These are phyloP conservation scores for Ondatra zibethicus DNA, from an alignment of 2,113 vertebrate genomes.

Conservation along the genomic window DNA sequence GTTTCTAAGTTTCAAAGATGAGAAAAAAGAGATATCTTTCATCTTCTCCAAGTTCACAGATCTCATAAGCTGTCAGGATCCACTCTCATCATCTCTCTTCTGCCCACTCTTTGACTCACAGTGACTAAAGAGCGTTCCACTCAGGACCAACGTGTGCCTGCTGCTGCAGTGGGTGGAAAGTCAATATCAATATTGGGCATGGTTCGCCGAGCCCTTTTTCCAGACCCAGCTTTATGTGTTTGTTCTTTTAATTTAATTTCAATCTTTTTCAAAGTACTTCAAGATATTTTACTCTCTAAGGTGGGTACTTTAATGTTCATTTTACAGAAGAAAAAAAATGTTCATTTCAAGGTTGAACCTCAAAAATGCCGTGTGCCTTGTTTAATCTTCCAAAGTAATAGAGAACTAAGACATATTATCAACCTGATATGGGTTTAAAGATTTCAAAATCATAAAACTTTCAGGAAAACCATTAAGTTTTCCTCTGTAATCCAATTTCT, in stretches of 20 bases:
- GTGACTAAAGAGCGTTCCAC: accelerated
- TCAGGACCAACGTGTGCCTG: not conserved
- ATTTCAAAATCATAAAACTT: not conserved
- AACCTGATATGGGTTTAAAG: not conserved
- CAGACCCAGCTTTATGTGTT: not conserved
- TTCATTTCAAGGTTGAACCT: not conserved
- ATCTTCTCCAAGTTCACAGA: not conserved
- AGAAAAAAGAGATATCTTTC: not conserved
- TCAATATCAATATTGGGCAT: not conserved
- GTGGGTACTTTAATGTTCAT: not conserved
- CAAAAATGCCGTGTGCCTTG: not conserved
- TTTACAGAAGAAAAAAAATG: not conserved
- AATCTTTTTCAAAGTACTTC: not conserved
- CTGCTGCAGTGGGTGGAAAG: not conserved
- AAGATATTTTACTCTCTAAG: not conserved
- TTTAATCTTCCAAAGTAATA: not conserved
- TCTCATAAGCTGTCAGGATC: not conserved
- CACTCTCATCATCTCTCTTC: not conserved
- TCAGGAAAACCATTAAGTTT: not conserved
- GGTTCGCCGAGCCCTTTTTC: not conserved
- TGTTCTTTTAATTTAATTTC: not conserved
- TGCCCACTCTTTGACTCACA: not conserved
- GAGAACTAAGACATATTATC: not conserved
- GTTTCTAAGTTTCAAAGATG: not conserved
- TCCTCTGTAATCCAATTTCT: not conserved